Conservation (phyloP, 2,797 vertebrate genomes). For the Furcifer pardalis region DNA sequence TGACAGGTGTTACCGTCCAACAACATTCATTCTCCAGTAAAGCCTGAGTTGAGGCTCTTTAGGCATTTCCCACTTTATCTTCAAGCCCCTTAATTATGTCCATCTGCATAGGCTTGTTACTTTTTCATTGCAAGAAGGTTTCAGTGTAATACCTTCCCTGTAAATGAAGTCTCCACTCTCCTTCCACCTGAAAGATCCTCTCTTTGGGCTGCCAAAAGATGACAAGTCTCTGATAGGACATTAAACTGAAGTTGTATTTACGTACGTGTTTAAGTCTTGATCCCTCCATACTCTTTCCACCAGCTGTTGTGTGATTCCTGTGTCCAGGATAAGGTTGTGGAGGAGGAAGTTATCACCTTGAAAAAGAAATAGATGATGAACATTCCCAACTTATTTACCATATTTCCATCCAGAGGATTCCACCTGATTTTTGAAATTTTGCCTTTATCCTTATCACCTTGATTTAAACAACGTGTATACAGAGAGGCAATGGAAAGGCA, state of each 20-base stretch:
- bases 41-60: not conserved
- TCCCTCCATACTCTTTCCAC: constrained; percentile 96
- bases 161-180: not conserved
- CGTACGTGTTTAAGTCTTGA: constrained; percentile 98
- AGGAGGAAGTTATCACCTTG: constrained; percentile 94
- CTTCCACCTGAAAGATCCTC: not conserved
- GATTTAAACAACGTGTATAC: no score
- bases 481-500: no score
- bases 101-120: not conserved
- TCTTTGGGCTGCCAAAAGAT: not conserved
- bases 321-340: constrained; percentile 97
- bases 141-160: not conserved
- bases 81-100: not conserved
- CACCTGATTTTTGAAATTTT: not conserved
- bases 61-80: not conserved
- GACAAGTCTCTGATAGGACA: not conserved
- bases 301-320: constrained; percentile 93
- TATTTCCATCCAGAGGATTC: no score
- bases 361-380: constrained; percentile 24
- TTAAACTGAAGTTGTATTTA: constrained; percentile 70
- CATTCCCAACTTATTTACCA: not conserved
- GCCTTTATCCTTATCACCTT: not conserved
- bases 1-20: no score
- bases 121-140: not conserved
- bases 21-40: no score